Conservation (phyloP, 2,888 invertebrate species). For the Drosophila tripunctata region DNA sequence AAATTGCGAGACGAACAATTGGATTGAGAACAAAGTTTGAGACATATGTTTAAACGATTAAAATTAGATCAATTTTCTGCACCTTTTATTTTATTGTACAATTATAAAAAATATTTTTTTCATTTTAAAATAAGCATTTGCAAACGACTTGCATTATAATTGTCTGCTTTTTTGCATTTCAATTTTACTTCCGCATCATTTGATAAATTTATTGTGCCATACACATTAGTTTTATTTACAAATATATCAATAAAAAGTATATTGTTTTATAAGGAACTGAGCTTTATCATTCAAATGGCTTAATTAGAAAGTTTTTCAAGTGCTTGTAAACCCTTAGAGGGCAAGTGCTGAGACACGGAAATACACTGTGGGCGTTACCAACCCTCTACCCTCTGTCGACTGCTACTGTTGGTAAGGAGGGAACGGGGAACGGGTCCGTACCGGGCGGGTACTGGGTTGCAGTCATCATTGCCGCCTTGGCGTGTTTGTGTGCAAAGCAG, state of each 20-base stretch:
- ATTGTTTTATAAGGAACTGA: slow-evolving; percentile 1
- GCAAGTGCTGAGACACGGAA: slow-evolving; percentile 26
- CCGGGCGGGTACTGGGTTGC: slow-evolving; percentile 36
- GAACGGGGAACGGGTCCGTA: not conserved
- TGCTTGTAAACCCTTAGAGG: slow-evolving; percentile 12
- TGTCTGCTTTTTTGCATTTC: no score
- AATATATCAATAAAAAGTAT: not conserved
- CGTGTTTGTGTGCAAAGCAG: slow-evolving; percentile 81
- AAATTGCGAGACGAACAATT: no score
- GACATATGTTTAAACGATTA: no score
- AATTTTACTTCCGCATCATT: not conserved
- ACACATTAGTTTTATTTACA: not conserved
- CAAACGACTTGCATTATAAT: no score
- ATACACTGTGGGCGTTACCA: slow-evolving; percentile 19
- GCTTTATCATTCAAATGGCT: slow-evolving; percentile 50
- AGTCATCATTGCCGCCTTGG: slow-evolving; percentile 75
- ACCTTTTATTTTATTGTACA: not conserved
- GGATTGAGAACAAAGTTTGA: no score
- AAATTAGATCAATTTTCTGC: no score
- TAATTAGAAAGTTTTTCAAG: slow-evolving; percentile 71
- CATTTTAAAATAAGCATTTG: no score
- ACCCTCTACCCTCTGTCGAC: slow-evolving; percentile 12
- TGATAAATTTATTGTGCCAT: not conserved
- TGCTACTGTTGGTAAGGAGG: not conserved
- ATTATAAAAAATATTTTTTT: not conserved